Percentiles rank a stretch among this genome's conserved stretches.
Conservation (phyloP, 2,888 invertebrate genomes). For the Chymomyza fuscimana region DNA sequence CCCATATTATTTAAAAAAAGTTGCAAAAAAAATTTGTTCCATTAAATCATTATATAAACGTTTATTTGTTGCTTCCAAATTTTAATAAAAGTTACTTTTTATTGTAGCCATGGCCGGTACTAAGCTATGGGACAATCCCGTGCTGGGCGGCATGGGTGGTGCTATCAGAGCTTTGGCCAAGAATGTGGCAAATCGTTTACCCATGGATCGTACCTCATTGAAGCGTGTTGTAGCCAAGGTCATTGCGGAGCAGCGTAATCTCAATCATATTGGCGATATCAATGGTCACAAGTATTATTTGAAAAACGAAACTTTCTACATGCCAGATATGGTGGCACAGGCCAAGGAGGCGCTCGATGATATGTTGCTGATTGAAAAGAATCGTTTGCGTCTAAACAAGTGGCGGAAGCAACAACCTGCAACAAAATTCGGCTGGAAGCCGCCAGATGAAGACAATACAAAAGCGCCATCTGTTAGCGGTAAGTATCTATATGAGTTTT, state of each 20-base stretch:
- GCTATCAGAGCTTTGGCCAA: slow-evolving; percentile 51
- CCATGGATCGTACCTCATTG: slow-evolving; percentile 37
- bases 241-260: slow-evolving; percentile 44
- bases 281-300: slow-evolving; percentile 51
- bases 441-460: not conserved
- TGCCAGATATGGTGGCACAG: slow-evolving; percentile 43
- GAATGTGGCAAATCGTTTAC: slow-evolving; percentile 52
- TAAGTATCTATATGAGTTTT: no score
- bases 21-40: not conserved
- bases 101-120: not conserved
- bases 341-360: slow-evolving; percentile 64
- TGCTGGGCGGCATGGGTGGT: slow-evolving; percentile 19
- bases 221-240: slow-evolving; percentile 55
- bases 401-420: not conserved
- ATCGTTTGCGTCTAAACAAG: not conserved
- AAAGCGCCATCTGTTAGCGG: not conserved
- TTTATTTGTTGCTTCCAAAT: not conserved
- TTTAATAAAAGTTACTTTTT: not conserved
- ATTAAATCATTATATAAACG: no score
- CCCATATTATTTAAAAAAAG: no score
- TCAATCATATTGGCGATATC: slow-evolving; percentile 48
- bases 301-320: slow-evolving; percentile 48
- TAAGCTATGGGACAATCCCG: not conserved
- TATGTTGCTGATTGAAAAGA: slow-evolving; percentile 29
- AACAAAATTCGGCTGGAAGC: not conserved